Evolutionary conservation across 2,888 invertebrate species (phyloP).

Genomic region (Cheilosia impressa): DNA sequence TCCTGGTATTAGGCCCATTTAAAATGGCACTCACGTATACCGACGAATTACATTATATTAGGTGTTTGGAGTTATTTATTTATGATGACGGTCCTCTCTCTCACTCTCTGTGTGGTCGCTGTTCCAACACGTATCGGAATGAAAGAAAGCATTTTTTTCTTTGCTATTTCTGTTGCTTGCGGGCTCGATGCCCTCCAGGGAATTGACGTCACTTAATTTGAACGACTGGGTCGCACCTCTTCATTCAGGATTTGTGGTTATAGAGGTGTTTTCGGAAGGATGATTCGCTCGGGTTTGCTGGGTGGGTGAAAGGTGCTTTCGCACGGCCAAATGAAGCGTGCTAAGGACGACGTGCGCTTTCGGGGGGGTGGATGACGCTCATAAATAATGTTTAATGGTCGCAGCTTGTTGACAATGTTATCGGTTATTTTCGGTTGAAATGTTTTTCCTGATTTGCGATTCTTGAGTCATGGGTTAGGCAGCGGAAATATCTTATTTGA

Average conservation of each 20-base stretch:
- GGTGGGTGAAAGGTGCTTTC: constrained; percentile 20
- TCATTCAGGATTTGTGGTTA: constrained; percentile 47
- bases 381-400: constrained; percentile 43
- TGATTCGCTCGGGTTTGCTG: not conserved
- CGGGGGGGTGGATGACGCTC: not conserved
- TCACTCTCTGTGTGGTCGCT: not conserved
- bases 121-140: constrained; percentile 5
- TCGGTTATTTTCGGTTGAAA: constrained; percentile 35
- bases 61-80: constrained; percentile 68
- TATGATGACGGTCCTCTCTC: constrained; percentile 52
- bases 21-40: constrained; percentile 58
- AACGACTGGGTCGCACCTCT: constrained; percentile 44
- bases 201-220: constrained; percentile 46
- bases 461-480: constrained; percentile 4
- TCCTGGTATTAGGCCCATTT: constrained; percentile 25
- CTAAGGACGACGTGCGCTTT: constrained; percentile 6
- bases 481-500: not conserved
- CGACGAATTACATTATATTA: constrained; percentile 50
- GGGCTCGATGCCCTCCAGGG: not conserved
- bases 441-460: constrained; percentile 28
- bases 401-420: constrained; percentile 48
- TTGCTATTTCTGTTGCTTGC: not conserved
- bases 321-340: constrained; percentile 31
- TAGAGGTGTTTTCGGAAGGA: not conserved
- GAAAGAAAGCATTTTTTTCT: not conserved